phyloP scores from a whole-genome alignment of 2,113 vertebrate species.

The Mungos mungo region DNA sequence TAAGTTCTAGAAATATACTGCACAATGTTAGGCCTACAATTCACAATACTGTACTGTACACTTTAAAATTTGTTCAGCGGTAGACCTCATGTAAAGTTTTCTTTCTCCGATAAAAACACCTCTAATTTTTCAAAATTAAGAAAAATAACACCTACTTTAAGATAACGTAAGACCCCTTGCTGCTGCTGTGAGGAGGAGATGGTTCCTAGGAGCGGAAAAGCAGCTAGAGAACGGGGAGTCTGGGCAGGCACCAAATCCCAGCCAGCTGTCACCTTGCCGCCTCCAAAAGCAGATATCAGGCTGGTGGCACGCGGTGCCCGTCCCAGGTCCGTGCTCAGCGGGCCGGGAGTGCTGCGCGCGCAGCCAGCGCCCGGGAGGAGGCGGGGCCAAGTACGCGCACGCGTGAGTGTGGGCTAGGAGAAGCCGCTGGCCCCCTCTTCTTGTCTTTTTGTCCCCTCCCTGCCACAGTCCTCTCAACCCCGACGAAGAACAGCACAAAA shows the following conservation, averaged over 20 bases:
- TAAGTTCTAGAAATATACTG: not conserved
- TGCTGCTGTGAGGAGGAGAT: not conserved
- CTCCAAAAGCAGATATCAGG: not conserved
- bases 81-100: not conserved
- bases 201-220: not conserved
- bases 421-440: accelerated
- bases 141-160: not conserved
- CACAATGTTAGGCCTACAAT: not conserved
- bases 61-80: not conserved
- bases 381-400: not conserved
- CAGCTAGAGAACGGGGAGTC: not conserved
- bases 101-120: not conserved
- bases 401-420: accelerated
- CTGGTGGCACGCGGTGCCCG: accelerated
- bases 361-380: not conserved
- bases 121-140: not conserved
- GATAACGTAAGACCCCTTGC: not conserved
- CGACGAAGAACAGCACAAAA: not conserved
- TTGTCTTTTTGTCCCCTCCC: not conserved
- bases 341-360: not conserved
- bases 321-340: accelerated
- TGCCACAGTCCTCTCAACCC: too few species aligned
- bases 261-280: not conserved
- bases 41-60: not conserved
- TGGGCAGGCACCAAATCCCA: not conserved